Evolutionary conservation across 2,888 invertebrate species (phyloP).

Genomic region (Muscina levida): DNA sequence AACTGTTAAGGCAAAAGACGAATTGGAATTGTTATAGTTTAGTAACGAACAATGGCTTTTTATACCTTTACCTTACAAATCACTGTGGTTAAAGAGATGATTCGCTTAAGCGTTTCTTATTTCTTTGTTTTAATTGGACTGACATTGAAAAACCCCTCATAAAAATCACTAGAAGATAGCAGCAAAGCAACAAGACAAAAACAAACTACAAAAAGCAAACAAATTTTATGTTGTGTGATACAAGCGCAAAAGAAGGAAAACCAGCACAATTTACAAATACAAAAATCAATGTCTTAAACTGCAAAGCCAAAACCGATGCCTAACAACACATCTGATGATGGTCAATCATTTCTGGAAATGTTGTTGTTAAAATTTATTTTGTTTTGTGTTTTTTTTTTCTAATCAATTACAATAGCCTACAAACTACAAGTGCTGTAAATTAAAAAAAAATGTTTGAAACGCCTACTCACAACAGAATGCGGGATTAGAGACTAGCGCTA

Average conservation of each 20-base stretch:
- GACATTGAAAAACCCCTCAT: slow-evolving; percentile 47
- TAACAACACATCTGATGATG: slow-evolving; percentile 9
- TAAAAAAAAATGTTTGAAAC: no score
- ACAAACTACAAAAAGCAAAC: slow-evolving; percentile 26
- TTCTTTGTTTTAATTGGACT: slow-evolving; percentile 56
- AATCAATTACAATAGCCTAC: slow-evolving; percentile 1
- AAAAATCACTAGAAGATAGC: background rate
- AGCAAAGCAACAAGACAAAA: slow-evolving; percentile 10
- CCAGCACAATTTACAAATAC: slow-evolving; percentile 12
- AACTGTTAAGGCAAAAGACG: slow-evolving; percentile 9
- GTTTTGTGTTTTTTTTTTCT: no score
- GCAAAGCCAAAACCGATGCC: slow-evolving; percentile 15
- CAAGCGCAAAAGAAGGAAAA: background rate
- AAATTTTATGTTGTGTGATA: slow-evolving; percentile 3
- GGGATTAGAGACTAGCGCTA: no score
- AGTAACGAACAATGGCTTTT: slow-evolving; percentile 27
- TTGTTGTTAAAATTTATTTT: background rate
- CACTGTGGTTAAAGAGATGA: background rate
- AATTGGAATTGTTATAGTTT: slow-evolving; percentile 50
- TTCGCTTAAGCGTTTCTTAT: slow-evolving; percentile 46
- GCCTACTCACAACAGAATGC: no score
- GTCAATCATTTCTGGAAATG: background rate
- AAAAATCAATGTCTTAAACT: slow-evolving; percentile 10
- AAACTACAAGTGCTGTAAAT: background rate
- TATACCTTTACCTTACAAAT: slow-evolving; percentile 41